phyloP scores from a whole-genome alignment of 1,140 invertebrate genomes.

The Tetramorium parvispinum region DNA sequence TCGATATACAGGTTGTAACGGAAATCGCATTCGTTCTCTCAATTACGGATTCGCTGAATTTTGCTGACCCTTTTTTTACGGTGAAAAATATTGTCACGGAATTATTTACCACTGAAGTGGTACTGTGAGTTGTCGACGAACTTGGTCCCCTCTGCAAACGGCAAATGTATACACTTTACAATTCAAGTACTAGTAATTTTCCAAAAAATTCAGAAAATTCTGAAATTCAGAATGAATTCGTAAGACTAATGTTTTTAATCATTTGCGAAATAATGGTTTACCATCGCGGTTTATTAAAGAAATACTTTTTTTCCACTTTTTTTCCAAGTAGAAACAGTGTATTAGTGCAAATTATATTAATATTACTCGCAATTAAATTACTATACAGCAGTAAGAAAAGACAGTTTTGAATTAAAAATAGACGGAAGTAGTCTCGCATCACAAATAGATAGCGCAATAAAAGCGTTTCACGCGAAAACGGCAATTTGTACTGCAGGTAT shows the following conservation, averaged over 20 bases:
- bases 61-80: not conserved
- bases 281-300: not conserved
- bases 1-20: conserved; percentile 35
- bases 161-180: not conserved
- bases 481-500: conserved; percentile 1
- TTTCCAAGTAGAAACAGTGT: not conserved
- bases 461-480: not conserved
- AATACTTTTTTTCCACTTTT: not conserved
- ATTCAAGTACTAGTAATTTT: not conserved
- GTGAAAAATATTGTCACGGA: not conserved
- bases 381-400: not conserved
- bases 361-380: not conserved
- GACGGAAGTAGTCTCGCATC: not conserved
- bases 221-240: conserved; percentile 7
- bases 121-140: not conserved
- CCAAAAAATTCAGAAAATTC: too few species aligned
- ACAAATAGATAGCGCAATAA: not conserved
- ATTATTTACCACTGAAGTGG: not conserved
- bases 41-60: not conserved
- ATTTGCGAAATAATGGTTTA: conserved; percentile 3
- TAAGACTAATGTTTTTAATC: not conserved
- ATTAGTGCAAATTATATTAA: not conserved
- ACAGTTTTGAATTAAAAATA: not conserved
- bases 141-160: not conserved
- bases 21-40: conserved; percentile 29